A percentile compares a stretch with the other conserved stretches of the same genome.
These are phyloP conservation scores for Lateolabrax maculatus DNA, from an alignment of 2,797 vertebrate species.

Conservation along the genomic window DNA sequence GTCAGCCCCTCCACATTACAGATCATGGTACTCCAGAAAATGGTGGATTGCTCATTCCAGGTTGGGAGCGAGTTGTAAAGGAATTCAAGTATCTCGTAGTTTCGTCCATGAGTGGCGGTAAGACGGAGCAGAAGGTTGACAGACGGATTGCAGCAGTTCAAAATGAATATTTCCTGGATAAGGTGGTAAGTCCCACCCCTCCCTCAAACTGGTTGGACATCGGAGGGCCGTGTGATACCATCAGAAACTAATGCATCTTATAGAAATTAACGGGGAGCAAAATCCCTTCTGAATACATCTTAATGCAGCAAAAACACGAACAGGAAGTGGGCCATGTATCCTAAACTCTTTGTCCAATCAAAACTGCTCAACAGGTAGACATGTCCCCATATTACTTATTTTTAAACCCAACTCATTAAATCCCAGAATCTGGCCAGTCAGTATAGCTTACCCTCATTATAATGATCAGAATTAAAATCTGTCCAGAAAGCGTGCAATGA, in stretches of 20 bases:
- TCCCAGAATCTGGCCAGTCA: not conserved
- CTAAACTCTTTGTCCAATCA: not conserved
- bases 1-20: not conserved
- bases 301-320: not conserved
- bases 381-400: not conserved
- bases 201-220: not conserved
- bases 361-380: not conserved
- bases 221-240: too few species aligned
- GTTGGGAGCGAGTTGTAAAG: not conserved
- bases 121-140: too few species aligned
- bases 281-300: not conserved
- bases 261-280: too few species aligned
- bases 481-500: not conserved
- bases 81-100: not conserved
- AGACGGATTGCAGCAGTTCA: not conserved
- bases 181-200: not conserved
- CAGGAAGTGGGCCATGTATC: not conserved
- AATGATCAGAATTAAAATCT: slow-evolving; percentile 10
- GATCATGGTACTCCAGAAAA: not conserved
- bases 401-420: not conserved
- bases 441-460: not conserved
- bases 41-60: not conserved
- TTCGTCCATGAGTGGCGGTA: too few species aligned
- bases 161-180: not conserved
- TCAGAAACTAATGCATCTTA: too few species aligned